Evolutionary conservation across 2,797 vertebrate species (phyloP).

Genomic region (Ptychadena robeensis): DNA sequence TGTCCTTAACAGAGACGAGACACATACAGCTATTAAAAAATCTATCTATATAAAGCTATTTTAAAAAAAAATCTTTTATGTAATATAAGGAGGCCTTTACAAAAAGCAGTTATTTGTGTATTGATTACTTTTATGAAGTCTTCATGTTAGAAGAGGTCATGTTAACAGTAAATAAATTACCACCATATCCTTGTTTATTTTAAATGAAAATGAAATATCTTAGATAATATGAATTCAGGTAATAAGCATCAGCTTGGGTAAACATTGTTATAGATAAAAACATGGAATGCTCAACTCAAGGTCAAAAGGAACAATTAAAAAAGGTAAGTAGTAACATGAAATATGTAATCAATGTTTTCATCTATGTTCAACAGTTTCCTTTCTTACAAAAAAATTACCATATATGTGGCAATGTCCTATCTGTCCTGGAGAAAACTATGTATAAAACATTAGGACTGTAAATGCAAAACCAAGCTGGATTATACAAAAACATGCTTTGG

Average conservation of each 20-base stretch:
- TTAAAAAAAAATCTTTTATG: too few relatives aligned
- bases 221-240: constrained; percentile 22
- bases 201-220: constrained; percentile 32
- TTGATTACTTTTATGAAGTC: constrained; percentile 4
- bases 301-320: constrained; percentile 1
- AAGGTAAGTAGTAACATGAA: background rate
- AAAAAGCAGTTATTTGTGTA: background rate
- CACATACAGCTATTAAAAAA: too few relatives aligned
- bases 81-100: background rate
- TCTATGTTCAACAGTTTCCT: background rate
- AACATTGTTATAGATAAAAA: constrained; percentile 5
- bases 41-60: too few relatives aligned
- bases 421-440: too few relatives aligned
- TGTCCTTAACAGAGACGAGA: too few relatives aligned
- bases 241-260: constrained; percentile 33
- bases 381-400: background rate
- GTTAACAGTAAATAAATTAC: constrained; percentile 33
- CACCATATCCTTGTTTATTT: constrained; percentile 22
- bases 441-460: too few relatives aligned
- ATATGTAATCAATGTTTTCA: background rate
- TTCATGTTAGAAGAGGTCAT: constrained; percentile 13
- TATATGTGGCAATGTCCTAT: too few relatives aligned
- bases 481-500: too few relatives aligned
- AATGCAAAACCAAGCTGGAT: too few relatives aligned
- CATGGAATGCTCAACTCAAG: constrained; percentile 15